Percentiles rank a stretch among this genome's conserved stretches.
Evolutionary conservation across 2,113 vertebrate species (phyloP).

Genomic region (Recurvirostra avosetta): DNA sequence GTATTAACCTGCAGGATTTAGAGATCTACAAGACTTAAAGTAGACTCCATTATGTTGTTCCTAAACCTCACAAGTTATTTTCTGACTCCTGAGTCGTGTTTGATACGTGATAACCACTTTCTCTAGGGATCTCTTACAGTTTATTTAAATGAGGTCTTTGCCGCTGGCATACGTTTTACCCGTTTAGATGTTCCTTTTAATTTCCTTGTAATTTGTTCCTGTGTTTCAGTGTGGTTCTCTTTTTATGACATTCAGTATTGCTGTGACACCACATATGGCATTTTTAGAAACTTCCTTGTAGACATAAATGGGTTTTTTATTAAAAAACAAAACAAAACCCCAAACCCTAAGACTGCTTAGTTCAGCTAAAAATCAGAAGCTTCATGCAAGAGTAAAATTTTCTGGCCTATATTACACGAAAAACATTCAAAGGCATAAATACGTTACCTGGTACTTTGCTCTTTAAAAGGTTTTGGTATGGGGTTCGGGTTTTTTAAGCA

Average conservation of each 20-base stretch:
- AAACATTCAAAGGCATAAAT: background rate
- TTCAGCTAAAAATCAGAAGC: background rate
- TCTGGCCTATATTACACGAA: background rate
- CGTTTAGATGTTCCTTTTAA: background rate
- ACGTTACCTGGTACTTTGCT: background rate
- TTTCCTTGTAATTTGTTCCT: background rate
- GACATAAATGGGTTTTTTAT: background rate
- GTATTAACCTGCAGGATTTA: no score
- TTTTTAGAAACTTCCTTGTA: background rate
- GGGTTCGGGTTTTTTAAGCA: background rate
- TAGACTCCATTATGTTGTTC: background rate
- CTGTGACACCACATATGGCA: accelerated
- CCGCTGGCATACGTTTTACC: background rate
- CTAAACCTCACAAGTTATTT: background rate
- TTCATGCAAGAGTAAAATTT: background rate
- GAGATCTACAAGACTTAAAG: background rate
- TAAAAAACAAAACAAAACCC: background rate
- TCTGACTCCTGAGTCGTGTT: background rate
- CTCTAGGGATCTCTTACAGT: background rate
- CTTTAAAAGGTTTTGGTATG: background rate
- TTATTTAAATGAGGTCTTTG: background rate
- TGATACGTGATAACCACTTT: background rate
- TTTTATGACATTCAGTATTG: background rate
- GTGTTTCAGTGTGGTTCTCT: background rate
- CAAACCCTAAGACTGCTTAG: background rate